Base-by-base conservation (phyloP, 2,888 invertebrate species). In the Pammene fasciana region DNA sequence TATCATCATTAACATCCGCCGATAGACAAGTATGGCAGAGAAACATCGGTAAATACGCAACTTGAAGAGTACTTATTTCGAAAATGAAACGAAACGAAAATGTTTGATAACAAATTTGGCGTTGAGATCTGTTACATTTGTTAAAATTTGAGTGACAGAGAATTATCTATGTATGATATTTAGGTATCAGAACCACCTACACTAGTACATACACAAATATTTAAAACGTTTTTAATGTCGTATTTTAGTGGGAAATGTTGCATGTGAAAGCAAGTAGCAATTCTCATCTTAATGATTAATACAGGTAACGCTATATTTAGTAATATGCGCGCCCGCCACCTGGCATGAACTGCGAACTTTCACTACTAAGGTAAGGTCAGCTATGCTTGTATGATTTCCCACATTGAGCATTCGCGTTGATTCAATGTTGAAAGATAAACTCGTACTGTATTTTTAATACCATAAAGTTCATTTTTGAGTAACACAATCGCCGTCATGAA, bases 1-100 rank as follows among this genome's bases (percentile, higher is more conserved):
- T 46, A 10, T 36, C 10, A 34, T 34, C 34, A 11, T 11, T 48
- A 60, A 60, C 46, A 59, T 59, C 59, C 45, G 59, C 14, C 43
- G 10, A 46, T 59, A 26, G 45, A 34, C 45, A 3, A 45, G 26
- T 4, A 46, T 14, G 7, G 16, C 14, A 34, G 34, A 34, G 11
- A 36, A 57, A 57, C 18, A 18, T 57, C 0, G 13, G 43, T n/a
- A 11, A n/a, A n/a, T n/a, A n/a, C n/a, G n/a, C n/a, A n/a, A 57
- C 8, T 50, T 2, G 1, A 50, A 50, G 26, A 26, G 18, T 11
- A 16, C 11, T 43, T 10, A 11, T 43, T 43, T 43, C 7, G 2
- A 11, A 38, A 11, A 11, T 11, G 43, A 0, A 1, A 26, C 4
- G 26, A 26, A 26, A 26, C 26, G 26, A 3, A 26, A 26, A 26